Conservation (phyloP, 2,888 invertebrate species). For the Cryptosula pallasiana region DNA sequence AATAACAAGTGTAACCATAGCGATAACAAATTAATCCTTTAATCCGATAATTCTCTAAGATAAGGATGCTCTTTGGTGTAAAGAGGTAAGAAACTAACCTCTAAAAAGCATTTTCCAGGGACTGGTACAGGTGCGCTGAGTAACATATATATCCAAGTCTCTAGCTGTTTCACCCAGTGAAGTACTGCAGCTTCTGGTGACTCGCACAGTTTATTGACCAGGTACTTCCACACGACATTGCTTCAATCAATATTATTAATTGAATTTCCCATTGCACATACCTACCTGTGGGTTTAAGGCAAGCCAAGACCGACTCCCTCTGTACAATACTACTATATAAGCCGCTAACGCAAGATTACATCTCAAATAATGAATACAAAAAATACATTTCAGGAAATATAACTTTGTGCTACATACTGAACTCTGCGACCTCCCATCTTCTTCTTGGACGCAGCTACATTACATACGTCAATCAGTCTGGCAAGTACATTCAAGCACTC, state of each 20-base stretch:
- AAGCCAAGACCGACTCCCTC: no score
- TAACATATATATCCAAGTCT: conserved; percentile 94
- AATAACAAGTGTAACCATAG: no score
- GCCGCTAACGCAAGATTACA: no score
- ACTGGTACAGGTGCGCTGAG: conserved; percentile 96
- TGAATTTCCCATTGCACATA: no score
- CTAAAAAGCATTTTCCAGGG: conserved; percentile 85
- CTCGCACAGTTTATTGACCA: not conserved
- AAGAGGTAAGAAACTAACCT: no score
- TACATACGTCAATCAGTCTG: conserved; percentile 93
- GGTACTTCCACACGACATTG: conserved; percentile 19
- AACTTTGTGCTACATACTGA: not conserved
- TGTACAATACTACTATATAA: no score
- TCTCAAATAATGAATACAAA: no score
- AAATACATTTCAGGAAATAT: no score
- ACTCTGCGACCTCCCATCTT: conserved; percentile 62
- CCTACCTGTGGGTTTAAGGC: no score
- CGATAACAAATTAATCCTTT: no score
- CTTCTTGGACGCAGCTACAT: conserved; percentile 71
- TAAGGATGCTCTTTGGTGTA: no score
- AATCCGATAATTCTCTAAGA: no score
- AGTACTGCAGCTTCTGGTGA: conserved; percentile 66
- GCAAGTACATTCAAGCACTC: conserved; percentile 93
- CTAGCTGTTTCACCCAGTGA: conserved; percentile 94
- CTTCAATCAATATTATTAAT: not conserved